Evolutionary conservation across 2,113 vertebrate species (phyloP), one percentile per base, ranked within the genome.

Genomic region (Hystrix cristata): DNA sequence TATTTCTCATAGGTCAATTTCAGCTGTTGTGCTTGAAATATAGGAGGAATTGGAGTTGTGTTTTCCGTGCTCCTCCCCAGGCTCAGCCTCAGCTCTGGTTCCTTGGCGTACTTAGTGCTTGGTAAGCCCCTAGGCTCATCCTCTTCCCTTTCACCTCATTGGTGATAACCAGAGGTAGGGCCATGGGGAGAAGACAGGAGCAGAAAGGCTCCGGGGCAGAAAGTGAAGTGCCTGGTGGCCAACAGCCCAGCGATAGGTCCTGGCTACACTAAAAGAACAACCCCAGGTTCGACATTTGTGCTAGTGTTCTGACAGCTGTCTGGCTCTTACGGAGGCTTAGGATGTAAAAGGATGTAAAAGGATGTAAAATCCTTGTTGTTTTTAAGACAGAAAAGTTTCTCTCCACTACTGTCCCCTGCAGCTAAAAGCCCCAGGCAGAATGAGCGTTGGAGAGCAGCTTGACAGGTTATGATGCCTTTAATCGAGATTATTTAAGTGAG

Each of bases 401-500:
- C 27, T 71, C 6, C 18, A 29, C 8, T 21, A 59, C 23, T 48
- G 34, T 83, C 38, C 11, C 31, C 34, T 62, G 18, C 5, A 85
- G 46, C 19, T 51, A 48, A 87, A 83, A 81, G 46, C 60, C 55
- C 34, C 65, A 89, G 71, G 71, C 48, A 79, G 84, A 90, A 53
- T 8, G 10, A 57, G 72, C 12, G 13, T 9, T 27, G 15, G 87
- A 53, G 34, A 95, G 55, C 34, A 69, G 12, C 59, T 83, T 83
- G 79, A 16, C 25, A 69, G 29, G 51, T 84, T 89, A 71, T 21
- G 29, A 12, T 98, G 79, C 25, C 80, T 95, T 95, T 81, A 64
- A 46, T 43, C 46, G 80, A 79, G n/a, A 84, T 90, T 51, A 43
- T 57, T 93, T 91, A 84, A 85, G 80, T 83, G 48, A 84, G 29